These are phyloP conservation scores for Falco rusticolus DNA, from an alignment of 2,797 vertebrate genomes.

Conservation along the genomic window DNA sequence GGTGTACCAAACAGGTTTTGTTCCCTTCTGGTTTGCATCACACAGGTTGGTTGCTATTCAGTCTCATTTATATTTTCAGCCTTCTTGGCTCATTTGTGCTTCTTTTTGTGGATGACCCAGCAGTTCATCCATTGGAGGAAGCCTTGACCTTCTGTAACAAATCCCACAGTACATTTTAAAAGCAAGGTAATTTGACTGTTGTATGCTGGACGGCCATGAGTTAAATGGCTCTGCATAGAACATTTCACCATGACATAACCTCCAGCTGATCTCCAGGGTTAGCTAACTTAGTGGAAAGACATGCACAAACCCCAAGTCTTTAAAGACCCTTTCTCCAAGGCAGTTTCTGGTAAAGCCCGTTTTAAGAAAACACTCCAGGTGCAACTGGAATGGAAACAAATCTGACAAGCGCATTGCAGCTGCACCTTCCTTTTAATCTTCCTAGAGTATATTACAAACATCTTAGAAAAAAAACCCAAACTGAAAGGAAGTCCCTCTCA, in stretches of 20 bases:
- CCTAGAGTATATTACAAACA: background rate
- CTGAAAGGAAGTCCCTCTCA: background rate
- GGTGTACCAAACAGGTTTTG: background rate
- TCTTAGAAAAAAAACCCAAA: background rate
- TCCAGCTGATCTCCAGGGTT: background rate
- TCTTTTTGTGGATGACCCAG: constrained; percentile 6
- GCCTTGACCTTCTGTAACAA: background rate
- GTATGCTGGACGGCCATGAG: background rate
- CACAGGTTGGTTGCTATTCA: background rate
- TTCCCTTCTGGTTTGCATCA: background rate
- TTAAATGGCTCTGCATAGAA: background rate
- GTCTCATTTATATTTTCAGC: constrained; percentile 16
- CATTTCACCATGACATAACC: background rate
- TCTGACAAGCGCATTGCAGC: background rate
- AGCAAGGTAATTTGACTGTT: background rate
- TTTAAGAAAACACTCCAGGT: background rate
- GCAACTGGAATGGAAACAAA: background rate
- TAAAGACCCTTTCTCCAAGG: background rate
- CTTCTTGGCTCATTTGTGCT: background rate
- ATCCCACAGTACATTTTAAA: background rate
- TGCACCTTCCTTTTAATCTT: background rate
- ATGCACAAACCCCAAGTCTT: background rate
- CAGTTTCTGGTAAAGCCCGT: background rate
- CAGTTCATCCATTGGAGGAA: background rate
- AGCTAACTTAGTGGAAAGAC: background rate